Conservation (phyloP, 2,113 vertebrate species). For the Boleophthalmus pectinirostris region DNA sequence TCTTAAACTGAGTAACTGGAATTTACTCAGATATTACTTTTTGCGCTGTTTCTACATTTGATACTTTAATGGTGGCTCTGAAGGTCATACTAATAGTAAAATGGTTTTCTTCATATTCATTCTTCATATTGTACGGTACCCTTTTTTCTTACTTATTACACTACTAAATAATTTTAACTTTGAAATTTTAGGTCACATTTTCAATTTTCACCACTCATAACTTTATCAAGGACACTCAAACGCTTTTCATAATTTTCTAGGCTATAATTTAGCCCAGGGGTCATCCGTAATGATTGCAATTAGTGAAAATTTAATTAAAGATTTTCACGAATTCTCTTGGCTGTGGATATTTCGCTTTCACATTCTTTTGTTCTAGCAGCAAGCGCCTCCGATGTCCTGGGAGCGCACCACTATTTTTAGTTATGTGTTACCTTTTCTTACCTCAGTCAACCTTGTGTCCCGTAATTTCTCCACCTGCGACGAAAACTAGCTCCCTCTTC, state of each 20-base stretch:
- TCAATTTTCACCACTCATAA: neutral
- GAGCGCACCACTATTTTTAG: neutral
- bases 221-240: neutral
- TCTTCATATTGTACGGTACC: too few relatives aligned
- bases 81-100: too few relatives aligned
- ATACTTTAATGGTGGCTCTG: too few relatives aligned
- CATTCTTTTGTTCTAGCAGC: neutral
- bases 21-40: too few relatives aligned
- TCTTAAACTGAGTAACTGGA: too few relatives aligned
- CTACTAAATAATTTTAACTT: too few relatives aligned
- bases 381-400: neutral
- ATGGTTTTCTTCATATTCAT: too few relatives aligned
- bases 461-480: neutral
- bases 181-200: too few relatives aligned
- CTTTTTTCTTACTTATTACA: too few relatives aligned
- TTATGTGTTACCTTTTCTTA: neutral
- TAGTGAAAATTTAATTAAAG: neutral
- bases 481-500: neutral
- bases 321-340: neutral
- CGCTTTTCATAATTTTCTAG: neutral
- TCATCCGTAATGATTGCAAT: neutral
- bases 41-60: too few relatives aligned
- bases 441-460: neutral
- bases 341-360: neutral
- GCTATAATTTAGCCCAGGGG: neutral